phyloP scores from a whole-genome alignment of 2,797 vertebrate genomes.

The Thamnophis elegans region DNA sequence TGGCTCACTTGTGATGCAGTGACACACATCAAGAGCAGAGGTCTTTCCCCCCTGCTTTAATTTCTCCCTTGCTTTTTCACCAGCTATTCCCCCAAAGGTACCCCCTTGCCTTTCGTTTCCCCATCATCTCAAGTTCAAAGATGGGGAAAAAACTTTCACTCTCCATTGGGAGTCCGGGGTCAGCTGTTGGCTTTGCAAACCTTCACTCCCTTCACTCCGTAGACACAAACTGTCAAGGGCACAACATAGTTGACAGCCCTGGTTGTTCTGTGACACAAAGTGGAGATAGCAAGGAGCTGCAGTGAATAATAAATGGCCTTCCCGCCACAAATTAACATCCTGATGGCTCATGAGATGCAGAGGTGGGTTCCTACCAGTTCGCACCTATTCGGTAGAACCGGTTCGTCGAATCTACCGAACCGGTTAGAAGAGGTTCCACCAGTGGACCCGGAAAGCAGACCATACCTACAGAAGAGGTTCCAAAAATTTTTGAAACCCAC shows the following conservation, averaged over 20 bases:
- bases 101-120: not conserved
- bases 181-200: not conserved
- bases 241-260: not conserved
- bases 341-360: not conserved
- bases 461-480: too few species aligned
- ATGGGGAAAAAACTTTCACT: not conserved
- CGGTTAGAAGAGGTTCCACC: too few species aligned
- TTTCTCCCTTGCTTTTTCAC: conserved; percentile 9
- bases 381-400: too few species aligned
- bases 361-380: too few species aligned
- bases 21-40: not conserved
- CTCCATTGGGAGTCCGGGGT: not conserved
- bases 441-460: too few species aligned
- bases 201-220: not conserved
- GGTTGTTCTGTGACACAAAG: not conserved
- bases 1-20: not conserved
- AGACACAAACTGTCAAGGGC: not conserved
- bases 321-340: not conserved
- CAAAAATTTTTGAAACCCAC: too few species aligned
- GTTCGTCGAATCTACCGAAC: too few species aligned
- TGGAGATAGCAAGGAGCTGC: not conserved
- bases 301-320: not conserved
- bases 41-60: not conserved
- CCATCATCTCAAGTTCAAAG: conserved; percentile 5
- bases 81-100: conserved; percentile 29